Conservation (phyloP, 2,797 vertebrate genomes). For the Siniperca undulata region DNA sequence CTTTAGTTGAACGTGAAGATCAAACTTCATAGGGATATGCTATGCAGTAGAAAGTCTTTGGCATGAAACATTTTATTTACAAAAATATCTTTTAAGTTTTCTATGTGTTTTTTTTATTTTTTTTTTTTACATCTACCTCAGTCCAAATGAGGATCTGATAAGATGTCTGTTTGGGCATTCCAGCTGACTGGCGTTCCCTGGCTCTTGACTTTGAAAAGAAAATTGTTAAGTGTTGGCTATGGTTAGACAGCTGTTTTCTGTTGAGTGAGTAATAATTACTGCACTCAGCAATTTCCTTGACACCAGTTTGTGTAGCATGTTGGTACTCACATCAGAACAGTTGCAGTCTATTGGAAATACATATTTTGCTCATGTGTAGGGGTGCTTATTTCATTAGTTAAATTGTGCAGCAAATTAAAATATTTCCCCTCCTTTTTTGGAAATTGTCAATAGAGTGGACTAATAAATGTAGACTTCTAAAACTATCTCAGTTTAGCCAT, state of each 20-base stretch:
- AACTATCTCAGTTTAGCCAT: no score
- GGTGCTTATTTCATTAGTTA: not conserved
- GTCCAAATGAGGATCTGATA: slow-evolving; percentile 1
- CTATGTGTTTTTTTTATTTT: not conserved
- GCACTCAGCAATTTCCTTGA: slow-evolving; percentile 27
- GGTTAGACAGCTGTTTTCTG: slow-evolving; percentile 39
- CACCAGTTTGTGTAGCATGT: slow-evolving; percentile 12
- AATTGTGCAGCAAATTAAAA: not conserved
- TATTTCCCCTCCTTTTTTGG: no score
- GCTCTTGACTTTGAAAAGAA: slow-evolving; percentile 34
- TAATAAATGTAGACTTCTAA: no score
- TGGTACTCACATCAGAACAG: slow-evolving; percentile 26
- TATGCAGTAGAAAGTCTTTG: not conserved
- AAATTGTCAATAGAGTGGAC: no score
- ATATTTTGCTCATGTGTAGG: not conserved
- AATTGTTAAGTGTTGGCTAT: slow-evolving; percentile 25
- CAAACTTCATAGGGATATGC: not conserved
- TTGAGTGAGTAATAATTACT: slow-evolving; percentile 43
- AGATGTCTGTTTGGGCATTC: slow-evolving; percentile 19
- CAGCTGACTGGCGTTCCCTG: slow-evolving; percentile 4
- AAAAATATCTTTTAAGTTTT: not conserved
- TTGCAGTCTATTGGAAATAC: slow-evolving; percentile 11
- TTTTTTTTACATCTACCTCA: slow-evolving; percentile 3
- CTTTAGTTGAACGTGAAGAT: not conserved
- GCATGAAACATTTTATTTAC: no score